phyloP scores from a whole-genome alignment of 2,888 invertebrate genomes.

The Drosophila eohydei region DNA sequence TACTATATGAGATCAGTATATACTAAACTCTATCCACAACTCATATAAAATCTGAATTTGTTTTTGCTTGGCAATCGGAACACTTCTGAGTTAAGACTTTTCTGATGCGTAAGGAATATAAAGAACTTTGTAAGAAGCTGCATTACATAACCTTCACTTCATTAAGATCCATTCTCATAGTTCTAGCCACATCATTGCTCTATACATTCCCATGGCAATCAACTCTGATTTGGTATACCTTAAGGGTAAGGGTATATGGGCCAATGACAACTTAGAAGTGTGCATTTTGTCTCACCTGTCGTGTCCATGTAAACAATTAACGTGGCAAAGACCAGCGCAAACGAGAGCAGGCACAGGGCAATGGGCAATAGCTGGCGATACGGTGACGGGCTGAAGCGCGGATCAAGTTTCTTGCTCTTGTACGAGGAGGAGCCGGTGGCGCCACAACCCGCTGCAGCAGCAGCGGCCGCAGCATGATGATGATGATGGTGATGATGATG shows the following conservation, averaged over 20 bases:
- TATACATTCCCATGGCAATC: not conserved
- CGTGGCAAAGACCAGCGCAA: conserved; percentile 92
- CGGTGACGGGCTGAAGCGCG: conserved; percentile 83
- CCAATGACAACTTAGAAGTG: conserved; percentile 1
- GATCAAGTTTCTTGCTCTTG: conserved; percentile 84
- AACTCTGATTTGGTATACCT: not conserved
- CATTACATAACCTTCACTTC: too few species aligned
- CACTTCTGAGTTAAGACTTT: too few species aligned
- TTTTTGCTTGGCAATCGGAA: too few species aligned
- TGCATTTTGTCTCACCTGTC: conserved; percentile 87
- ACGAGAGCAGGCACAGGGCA: conserved; percentile 90
- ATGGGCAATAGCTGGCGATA: conserved; percentile 88
- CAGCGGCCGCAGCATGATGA: conserved; percentile 46
- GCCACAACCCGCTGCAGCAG: conserved; percentile 42
- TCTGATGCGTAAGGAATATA: too few species aligned
- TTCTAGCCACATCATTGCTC: not conserved
- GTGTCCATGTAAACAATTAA: conserved; percentile 93
- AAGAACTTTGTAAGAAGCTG: too few species aligned
- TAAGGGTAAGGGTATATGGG: not conserved
- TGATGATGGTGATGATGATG: conserved; percentile 60
- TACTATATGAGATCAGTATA: not conserved
- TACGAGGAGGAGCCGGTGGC: conserved; percentile 64
- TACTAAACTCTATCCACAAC: not conserved
- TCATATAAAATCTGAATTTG: too few species aligned
- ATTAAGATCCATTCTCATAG: too few species aligned